phyloP scores from a whole-genome alignment of 2,113 vertebrate species.

The Casuarius casuarius region DNA sequence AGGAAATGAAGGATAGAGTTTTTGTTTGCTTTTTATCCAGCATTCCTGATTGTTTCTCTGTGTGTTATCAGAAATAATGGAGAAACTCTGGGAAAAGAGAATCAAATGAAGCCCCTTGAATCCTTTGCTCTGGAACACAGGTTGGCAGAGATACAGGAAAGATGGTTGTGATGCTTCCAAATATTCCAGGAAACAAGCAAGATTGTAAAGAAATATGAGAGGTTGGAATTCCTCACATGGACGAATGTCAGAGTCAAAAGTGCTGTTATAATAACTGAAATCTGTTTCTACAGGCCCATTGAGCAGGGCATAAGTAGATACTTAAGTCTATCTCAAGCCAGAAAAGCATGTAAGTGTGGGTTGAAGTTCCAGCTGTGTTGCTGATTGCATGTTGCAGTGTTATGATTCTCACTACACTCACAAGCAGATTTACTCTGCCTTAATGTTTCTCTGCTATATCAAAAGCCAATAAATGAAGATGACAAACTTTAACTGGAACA shows the following conservation, averaged over 20 bases:
- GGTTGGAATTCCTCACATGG: background rate
- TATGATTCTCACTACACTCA: background rate
- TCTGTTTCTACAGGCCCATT: background rate
- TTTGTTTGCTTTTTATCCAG: background rate
- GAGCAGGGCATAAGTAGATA: background rate
- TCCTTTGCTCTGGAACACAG: background rate
- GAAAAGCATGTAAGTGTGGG: background rate
- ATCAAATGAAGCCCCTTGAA: background rate
- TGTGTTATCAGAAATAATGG: background rate
- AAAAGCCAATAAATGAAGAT: background rate
- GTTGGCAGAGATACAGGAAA: background rate
- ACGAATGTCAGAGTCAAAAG: background rate
- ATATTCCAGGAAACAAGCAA: constrained; percentile 11
- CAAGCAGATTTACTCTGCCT: background rate
- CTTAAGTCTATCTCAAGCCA: background rate
- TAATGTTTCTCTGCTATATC: background rate
- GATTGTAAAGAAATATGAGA: background rate
- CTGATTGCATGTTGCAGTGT: background rate
- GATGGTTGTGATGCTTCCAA: background rate
- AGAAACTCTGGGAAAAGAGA: background rate
- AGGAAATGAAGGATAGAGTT: background rate
- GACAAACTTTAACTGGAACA: background rate
- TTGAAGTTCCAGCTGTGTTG: constrained; percentile 13
- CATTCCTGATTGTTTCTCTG: background rate
- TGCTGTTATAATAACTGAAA: constrained; percentile 41